These are phyloP conservation scores for Argya squamiceps DNA, from an alignment of 2,797 vertebrate genomes.

Conservation along the genomic window DNA sequence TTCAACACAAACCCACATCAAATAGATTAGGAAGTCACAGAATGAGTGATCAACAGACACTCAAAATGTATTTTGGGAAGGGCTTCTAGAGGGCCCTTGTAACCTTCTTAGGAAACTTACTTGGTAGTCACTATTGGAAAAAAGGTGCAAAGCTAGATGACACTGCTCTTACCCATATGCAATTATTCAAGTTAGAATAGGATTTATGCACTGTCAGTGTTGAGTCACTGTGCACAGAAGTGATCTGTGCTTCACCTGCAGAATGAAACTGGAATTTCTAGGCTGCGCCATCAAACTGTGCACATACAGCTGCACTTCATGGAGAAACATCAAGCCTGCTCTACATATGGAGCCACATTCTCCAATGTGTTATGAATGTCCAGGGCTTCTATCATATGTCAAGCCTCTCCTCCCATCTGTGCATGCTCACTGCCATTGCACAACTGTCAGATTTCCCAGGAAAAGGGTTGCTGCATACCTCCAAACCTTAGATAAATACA, in stretches of 20 bases:
- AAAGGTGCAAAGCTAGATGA: not conserved
- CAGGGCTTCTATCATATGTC: not conserved
- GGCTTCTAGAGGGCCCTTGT: not conserved
- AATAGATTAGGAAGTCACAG: not conserved
- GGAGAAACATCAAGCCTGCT: not conserved
- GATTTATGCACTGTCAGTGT: not conserved
- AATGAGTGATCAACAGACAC: not conserved
- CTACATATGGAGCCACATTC: not conserved
- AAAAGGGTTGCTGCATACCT: not conserved
- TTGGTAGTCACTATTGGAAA: not conserved
- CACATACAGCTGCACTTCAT: rapidly evolving
- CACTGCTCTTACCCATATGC: not conserved
- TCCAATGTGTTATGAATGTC: not conserved
- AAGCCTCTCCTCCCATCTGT: not conserved
- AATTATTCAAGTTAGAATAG: not conserved
- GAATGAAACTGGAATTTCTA: not conserved
- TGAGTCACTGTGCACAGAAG: not conserved
- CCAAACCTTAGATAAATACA: not conserved
- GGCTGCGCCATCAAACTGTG: not conserved
- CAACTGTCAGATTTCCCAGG: not conserved
- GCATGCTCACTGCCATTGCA: not conserved
- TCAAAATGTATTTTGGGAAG: not conserved
- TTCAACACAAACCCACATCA: not conserved
- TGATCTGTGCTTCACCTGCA: not conserved
- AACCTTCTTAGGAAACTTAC: not conserved